Conservation (phyloP, 2,797 vertebrate genomes). For the Oryzias dopingdopingensis region DNA sequence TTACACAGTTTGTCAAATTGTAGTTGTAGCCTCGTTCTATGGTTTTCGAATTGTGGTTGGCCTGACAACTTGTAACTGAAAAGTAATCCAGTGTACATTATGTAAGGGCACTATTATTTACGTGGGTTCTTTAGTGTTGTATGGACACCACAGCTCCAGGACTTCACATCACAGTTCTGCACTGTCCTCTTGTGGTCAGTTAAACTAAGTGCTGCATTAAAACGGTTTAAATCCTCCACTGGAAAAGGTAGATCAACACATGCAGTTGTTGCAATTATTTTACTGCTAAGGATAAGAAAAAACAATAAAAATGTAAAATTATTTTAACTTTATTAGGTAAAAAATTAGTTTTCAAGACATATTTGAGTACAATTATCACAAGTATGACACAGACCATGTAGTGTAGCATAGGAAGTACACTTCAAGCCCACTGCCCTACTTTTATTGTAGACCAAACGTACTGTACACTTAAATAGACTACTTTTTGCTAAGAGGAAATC, state of each 20-base stretch:
- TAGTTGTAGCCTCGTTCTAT: not conserved
- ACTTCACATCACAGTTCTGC: slow-evolving; percentile 13
- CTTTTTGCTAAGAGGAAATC: too few relatives aligned
- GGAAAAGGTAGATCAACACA: not conserved
- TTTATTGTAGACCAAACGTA: too few relatives aligned
- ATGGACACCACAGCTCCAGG: not conserved
- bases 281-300: too few relatives aligned
- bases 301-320: too few relatives aligned
- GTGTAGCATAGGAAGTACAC: too few relatives aligned
- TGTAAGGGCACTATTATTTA: slow-evolving; percentile 3
- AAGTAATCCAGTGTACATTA: slow-evolving; percentile 12
- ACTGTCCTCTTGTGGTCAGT: slow-evolving; percentile 65
- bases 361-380: too few relatives aligned
- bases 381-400: too few relatives aligned
- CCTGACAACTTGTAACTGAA: not conserved
- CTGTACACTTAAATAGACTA: too few relatives aligned
- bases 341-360: too few relatives aligned
- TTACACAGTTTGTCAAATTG: slow-evolving; percentile 5
- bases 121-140: slow-evolving; percentile 4
- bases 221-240: not conserved
- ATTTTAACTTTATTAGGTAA: too few relatives aligned
- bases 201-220: slow-evolving; percentile 24
- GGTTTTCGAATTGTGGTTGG: slow-evolving; percentile 3
- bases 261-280: too few relatives aligned
- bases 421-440: too few relatives aligned